phyloP scores from a whole-genome alignment of 2,888 invertebrate species.

The Endomychus coccineus region DNA sequence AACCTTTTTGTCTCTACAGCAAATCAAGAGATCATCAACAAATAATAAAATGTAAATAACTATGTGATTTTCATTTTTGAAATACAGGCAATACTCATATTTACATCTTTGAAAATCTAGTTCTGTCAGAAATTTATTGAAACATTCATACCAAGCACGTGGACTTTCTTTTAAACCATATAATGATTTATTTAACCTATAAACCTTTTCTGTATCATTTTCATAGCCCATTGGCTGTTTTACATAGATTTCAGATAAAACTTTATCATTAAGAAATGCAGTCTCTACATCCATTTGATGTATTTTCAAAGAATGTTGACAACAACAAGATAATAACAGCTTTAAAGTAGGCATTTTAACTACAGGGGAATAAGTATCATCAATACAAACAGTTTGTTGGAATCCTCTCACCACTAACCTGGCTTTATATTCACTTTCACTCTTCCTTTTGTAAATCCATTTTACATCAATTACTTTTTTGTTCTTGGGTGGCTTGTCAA shows the following conservation, averaged over 20 bases:
- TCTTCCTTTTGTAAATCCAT: conserved; percentile 19
- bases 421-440: conserved; percentile 12
- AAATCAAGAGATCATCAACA: conserved; percentile 18
- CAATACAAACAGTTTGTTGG: conserved; percentile 17
- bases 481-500: conserved; percentile 16
- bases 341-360: conserved; percentile 16
- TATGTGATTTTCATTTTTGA: background rate
- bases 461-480: conserved; percentile 16
- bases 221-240: conserved; percentile 20
- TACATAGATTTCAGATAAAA: conserved; percentile 23
- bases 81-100: conserved; percentile 16
- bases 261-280: conserved; percentile 24
- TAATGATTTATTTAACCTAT: conserved; percentile 19
- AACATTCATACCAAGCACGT: conserved; percentile 22
- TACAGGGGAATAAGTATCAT: conserved; percentile 17
- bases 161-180: conserved; percentile 23
- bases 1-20: conserved; percentile 23
- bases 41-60: conserved; percentile 5
- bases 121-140: conserved; percentile 16
- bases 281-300: conserved; percentile 24
- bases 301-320: conserved; percentile 14
- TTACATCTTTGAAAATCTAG: conserved; percentile 15
- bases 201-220: conserved; percentile 14
- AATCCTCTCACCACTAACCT: conserved; percentile 16
- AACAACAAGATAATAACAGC: conserved; percentile 16